A percentile compares a stretch with the other conserved stretches of the same genome.
phyloP scores from a whole-genome alignment of 2,797 vertebrate species.

The Lithobates pipiens region DNA sequence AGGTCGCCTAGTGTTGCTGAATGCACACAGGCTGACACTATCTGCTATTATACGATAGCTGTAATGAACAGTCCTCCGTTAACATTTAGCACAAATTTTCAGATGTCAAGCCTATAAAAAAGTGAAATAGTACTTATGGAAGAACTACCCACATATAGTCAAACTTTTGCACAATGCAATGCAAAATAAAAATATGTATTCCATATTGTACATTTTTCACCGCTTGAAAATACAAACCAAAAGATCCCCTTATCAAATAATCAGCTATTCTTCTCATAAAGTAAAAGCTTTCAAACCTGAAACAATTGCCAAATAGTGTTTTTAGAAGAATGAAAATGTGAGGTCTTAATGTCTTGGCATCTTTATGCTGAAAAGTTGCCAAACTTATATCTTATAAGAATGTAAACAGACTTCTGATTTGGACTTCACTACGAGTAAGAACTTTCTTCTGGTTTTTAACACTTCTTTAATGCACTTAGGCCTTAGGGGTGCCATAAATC shows the following conservation, averaged over 20 bases:
- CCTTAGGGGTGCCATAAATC: constrained; percentile 18
- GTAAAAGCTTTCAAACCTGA: not conserved
- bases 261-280: not conserved
- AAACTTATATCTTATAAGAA: constrained; percentile 28
- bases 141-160: too few species aligned
- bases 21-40: too few species aligned
- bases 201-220: too few species aligned
- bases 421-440: constrained; percentile 20
- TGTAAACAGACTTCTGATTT: constrained; percentile 30
- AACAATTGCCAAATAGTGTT: constrained; percentile 19
- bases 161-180: too few species aligned
- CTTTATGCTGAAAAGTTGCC: constrained; percentile 32
- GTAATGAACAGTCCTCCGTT: too few species aligned
- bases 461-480: not conserved
- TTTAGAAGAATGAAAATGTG: constrained; percentile 14
- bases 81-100: too few species aligned
- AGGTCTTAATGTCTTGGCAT: constrained; percentile 33
- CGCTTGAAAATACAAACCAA: not conserved
- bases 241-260: not conserved
- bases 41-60: too few species aligned
- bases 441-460: constrained; percentile 27
- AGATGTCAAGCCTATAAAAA: too few species aligned
- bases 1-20: too few species aligned
- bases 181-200: too few species aligned
- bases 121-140: too few species aligned